Base-by-base conservation (phyloP, 2,113 vertebrate genomes). In the Calyptommatus sinebrachiatus region DNA sequence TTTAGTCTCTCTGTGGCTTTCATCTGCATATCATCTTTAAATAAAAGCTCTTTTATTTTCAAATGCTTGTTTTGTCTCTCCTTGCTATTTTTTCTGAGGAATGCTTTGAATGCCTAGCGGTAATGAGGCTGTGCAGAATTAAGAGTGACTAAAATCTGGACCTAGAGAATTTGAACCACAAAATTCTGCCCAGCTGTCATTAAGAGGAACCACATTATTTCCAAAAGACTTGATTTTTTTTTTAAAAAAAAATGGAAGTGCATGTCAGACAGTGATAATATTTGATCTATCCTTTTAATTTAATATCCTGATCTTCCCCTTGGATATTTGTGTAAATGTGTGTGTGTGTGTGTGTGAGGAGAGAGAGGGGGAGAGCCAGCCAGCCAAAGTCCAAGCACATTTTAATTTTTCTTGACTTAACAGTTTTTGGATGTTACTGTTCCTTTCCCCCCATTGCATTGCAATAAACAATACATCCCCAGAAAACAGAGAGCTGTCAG, bases 131-230 rank as follows among this genome's bases (percentile, higher is more conserved):
- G 69, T 22, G 10, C 2, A 21, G 82, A 80, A 28, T 65, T 5
- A 31, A 73, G 57, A 80, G 73, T 72, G 68, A 73, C 11, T 61
- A 35, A 1, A 69, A 71, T 85, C 71, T 76, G 74, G 48, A 83
- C 35, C 61, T 69, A 66, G 76, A 14, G 16, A 75, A 73, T 31
- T 73, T 0, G 18, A 18, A 75, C 16, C 41, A 73, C 31, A 35
- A 46, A 41, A 9, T 80, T 75, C 77, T 83, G 77, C 5, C 1
- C 45, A 79, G 20, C 7, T 66, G 50, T 69, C 67, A 5, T 76
- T 69, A 65, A 35, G 28, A 74, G 26, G 78, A 84, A 87, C 70
- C 35, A 81, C 22, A 75, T 69, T 45, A 72, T 83, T 72, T 69
- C 26, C 73, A 29, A 71, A 78, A 76, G 35, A 8, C 4, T 73